phyloP scores from a whole-genome alignment of 92 coral and sea anemone species.

The Muricea muricata region DNA sequence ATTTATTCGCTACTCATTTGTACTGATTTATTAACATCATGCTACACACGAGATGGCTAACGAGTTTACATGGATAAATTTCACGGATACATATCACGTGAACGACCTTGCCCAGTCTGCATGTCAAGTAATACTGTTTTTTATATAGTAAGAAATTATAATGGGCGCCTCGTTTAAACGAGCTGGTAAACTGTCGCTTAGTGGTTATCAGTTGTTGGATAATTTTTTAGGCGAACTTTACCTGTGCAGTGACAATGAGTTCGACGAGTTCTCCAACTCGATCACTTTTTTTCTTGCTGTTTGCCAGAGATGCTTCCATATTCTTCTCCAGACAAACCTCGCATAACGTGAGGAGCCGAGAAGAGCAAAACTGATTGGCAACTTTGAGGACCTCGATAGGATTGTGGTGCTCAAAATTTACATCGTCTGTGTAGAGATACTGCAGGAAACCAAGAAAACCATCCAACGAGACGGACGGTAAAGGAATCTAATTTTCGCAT shows the following conservation, averaged over 20 bases:
- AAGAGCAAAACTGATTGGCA: constrained; percentile 37
- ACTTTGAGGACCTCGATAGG: constrained; percentile 37
- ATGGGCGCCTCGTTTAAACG: too few species aligned
- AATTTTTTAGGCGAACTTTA: too few species aligned
- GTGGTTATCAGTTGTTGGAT: too few species aligned
- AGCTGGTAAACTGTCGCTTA: too few species aligned
- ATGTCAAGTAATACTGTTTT: too few species aligned
- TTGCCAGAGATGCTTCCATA: constrained; percentile 17
- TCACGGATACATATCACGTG: too few species aligned
- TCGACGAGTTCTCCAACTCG: constrained; percentile 1
- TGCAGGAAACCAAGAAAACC: constrained; percentile 38
- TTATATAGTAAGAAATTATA: too few species aligned
- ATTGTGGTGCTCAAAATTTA: constrained; percentile 22
- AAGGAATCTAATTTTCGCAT: constrained; percentile 2
- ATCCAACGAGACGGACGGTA: constrained; percentile 29
- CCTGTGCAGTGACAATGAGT: constrained; percentile 33
- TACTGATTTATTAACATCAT: too few species aligned
- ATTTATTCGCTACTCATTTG: too few species aligned
- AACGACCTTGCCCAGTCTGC: too few species aligned
- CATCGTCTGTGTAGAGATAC: constrained; percentile 35
- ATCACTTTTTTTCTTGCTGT: constrained; percentile 38
- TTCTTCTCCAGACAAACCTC: constrained; percentile 37
- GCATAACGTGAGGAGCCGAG: constrained; percentile 35
- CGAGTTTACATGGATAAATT: too few species aligned
- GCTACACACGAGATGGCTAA: too few species aligned